Percentiles rank a stretch among this genome's conserved stretches.
Evolutionary conservation across 2,888 invertebrate genomes (phyloP).

Genomic region (Volucella zonaria): DNA sequence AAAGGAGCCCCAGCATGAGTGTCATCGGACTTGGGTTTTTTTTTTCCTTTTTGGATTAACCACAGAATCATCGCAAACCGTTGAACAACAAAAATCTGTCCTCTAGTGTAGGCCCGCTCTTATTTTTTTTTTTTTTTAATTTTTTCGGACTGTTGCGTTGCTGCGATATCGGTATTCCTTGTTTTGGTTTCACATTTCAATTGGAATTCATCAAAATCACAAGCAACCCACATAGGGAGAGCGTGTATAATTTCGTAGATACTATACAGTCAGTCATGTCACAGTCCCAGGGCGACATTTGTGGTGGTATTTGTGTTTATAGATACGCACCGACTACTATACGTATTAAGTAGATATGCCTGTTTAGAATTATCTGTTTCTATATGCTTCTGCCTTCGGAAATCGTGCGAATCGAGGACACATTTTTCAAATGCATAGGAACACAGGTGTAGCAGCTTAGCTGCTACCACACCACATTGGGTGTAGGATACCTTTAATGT

Average conservation of each 20-base stretch:
- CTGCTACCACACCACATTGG: not conserved
- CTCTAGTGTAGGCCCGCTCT: not conserved
- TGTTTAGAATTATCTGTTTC: conserved; percentile 5
- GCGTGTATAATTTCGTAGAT: conserved; percentile 3
- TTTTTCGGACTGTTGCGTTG: not conserved
- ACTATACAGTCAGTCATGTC: not conserved
- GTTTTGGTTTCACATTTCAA: conserved; percentile 49
- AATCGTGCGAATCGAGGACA: conserved; percentile 44
- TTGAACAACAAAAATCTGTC: conserved; percentile 36
- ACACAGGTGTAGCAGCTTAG: conserved; percentile 41
- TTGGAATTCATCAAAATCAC: conserved; percentile 41
- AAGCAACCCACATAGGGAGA: conserved; percentile 32
- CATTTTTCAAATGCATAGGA: conserved; percentile 37
- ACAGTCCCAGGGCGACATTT: conserved; percentile 16
- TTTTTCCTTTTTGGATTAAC: conserved; percentile 15
- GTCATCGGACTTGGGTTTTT: conserved; percentile 22
- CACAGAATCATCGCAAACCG: conserved; percentile 3
- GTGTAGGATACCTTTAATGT: not conserved
- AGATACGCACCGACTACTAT: conserved; percentile 31
- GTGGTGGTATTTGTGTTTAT: conserved; percentile 26
- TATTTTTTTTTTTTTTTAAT: not conserved
- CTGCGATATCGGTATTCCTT: conserved; percentile 41
- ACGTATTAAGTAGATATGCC: conserved; percentile 27
- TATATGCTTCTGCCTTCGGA: conserved; percentile 15
- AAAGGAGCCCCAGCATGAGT: conserved; percentile 25